Base-by-base conservation (phyloP, 2,113 vertebrate species). In the Psilopogon haemacephalus region DNA sequence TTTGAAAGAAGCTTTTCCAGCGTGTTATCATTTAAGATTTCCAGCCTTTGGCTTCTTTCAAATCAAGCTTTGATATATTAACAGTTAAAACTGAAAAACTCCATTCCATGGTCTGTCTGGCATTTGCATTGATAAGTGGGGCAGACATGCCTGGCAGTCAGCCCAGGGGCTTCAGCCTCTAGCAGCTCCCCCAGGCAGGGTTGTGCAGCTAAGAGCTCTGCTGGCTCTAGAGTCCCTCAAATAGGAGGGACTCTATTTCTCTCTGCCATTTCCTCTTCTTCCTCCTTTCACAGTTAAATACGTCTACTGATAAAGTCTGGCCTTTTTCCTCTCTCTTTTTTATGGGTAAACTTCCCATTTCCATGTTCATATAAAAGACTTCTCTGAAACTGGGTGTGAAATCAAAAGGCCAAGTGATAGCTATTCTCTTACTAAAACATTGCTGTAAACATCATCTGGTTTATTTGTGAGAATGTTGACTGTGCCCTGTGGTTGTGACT, bases 1-100 rank as follows among this genome's bases (percentile, higher is more conserved):
- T 77, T 92, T 83, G 85, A 67, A 89, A 81, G n/a, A 94, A 88
- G 88, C 90, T 89, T 95, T 96, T 87, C 89, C 81, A 87, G 85
- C 33, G 69, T 21, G 30, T 64, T 88, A 48, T 86, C 80, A 94
- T 93, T 95, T 83, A 83, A 91, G 80, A 90, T 94, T 88, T 87
- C 74, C 32, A 48, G 71, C 71, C n/a, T 65, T 58, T 96, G 94
- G 94, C 93, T 78, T 70, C 80, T 88, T 90, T 93, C 94, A 92
- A 62, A 46, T 75, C 55, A 76, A 96, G 79, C 86, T 77, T 82
- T 55, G 78, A 90, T 95, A 40, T 59, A 72, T 90, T 75, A 95
- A 40, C 74, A 87, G 86, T 91, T 82, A 90, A 80, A 94, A 56
- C 52, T 37, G 90, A 74, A 90, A 76, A 80, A 60, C 72, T 89